Evolutionary conservation across 2,113 vertebrate genomes (phyloP).

Genomic region (Bambusicola thoracicus): DNA sequence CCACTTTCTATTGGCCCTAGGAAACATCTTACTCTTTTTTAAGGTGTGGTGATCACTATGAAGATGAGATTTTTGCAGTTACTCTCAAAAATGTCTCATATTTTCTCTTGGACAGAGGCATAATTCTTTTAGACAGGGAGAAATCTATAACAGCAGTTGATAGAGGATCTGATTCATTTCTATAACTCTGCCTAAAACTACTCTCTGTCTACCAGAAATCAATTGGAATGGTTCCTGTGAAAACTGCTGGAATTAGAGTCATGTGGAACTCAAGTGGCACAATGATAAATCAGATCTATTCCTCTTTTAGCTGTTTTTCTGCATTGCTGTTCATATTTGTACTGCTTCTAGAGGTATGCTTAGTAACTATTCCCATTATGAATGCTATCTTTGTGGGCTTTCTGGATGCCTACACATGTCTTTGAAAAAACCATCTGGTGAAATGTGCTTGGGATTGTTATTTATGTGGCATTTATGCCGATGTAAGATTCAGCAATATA

Average conservation of each 20-base stretch:
- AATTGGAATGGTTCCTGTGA: neutral
- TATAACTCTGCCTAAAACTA: neutral
- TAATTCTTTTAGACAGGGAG: neutral
- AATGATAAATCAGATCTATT: neutral
- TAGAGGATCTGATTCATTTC: neutral
- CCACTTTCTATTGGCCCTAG: neutral
- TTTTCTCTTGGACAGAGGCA: neutral
- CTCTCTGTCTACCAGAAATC: neutral
- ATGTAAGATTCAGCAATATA: neutral
- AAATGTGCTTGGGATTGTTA: neutral
- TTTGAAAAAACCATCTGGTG: constrained; percentile 16
- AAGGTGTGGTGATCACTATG: neutral
- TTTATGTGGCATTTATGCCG: neutral
- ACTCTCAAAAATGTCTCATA: neutral
- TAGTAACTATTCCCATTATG: neutral
- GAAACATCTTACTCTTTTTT: neutral
- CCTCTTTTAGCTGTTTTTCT: neutral
- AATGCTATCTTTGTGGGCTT: neutral
- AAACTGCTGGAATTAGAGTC: neutral
- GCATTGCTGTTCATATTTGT: neutral
- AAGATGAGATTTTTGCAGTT: neutral
- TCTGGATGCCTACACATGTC: neutral
- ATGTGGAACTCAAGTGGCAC: neutral
- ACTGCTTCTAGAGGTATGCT: neutral
- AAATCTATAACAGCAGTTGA: neutral